phyloP scores from a whole-genome alignment of 23 tunicate genomes.

The Trididemnum clinides region DNA sequence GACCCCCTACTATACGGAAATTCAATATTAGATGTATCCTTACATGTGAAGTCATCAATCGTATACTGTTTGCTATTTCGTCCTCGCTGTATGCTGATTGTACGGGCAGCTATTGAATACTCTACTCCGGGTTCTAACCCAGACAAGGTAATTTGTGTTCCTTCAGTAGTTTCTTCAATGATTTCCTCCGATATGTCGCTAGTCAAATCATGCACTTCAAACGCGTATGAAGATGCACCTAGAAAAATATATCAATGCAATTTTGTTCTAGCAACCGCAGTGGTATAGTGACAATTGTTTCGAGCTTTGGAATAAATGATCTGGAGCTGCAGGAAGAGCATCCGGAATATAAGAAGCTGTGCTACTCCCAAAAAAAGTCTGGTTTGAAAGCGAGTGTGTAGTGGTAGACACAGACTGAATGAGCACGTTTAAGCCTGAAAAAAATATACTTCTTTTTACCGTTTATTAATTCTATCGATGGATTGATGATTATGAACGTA shows the following conservation, averaged over 20 bases:
- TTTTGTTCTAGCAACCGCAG: neutral
- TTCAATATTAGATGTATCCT: neutral
- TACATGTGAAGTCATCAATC: neutral
- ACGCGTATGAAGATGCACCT: slow-evolving; percentile 13
- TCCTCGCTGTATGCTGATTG: neutral
- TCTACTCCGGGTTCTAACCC: neutral
- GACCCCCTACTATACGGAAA: neutral
- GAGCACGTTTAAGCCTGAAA: too few species aligned
- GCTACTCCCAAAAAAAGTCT: too few species aligned
- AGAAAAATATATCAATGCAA: neutral
- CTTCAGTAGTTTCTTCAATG: neutral
- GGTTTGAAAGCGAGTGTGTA: too few species aligned
- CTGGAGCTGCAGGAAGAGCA: too few species aligned
- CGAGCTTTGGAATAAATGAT: too few species aligned
- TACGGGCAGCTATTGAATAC: neutral
- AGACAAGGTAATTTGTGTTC: neutral
- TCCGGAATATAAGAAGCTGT: too few species aligned
- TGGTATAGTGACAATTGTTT: too few species aligned
- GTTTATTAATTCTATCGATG: too few species aligned
- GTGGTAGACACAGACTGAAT: too few species aligned
- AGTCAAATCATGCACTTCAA: neutral
- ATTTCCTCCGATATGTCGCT: neutral
- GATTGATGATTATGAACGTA: too few species aligned
- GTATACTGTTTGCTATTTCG: neutral
- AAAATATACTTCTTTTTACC: too few species aligned